Evolutionary conservation across 64 coral and sea anemone species (phyloP).

Genomic region (Actinia tenebrosa): DNA sequence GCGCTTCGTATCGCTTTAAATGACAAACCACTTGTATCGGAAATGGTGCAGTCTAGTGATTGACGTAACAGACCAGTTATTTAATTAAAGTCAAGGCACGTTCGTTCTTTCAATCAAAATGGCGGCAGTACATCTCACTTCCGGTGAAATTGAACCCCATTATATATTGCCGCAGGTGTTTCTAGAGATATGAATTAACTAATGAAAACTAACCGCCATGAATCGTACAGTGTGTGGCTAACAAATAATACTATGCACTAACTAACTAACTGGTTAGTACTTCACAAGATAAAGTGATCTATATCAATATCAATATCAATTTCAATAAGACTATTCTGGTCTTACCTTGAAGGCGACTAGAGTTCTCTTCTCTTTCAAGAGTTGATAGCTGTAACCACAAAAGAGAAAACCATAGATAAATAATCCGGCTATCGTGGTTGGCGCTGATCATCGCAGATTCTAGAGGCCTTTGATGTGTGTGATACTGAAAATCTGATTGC

Average conservation of each 20-base stretch:
- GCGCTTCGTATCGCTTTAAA: not conserved
- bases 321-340: not conserved
- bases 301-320: not conserved
- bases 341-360: not conserved
- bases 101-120: slow-evolving; percentile 3
- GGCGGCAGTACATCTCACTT: not conserved
- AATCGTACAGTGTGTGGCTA: not conserved
- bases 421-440: no score
- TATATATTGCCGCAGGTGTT: not conserved
- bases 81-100: slow-evolving; percentile 19
- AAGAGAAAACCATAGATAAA: not conserved
- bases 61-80: not conserved
- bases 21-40: not conserved
- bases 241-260: not conserved
- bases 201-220: not conserved
- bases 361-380: not conserved
- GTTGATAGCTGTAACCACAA: slow-evolving; percentile 8
- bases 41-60: slow-evolving; percentile 9
- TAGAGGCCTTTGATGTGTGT: not conserved
- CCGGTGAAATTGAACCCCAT: not conserved
- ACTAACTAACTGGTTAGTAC: not conserved
- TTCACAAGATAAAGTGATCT: no score
- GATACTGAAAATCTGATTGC: not conserved
- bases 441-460: not conserved
- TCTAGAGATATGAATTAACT: not conserved